Percentiles rank a stretch among this genome's conserved stretches.
phyloP scores from a whole-genome alignment of 1,140 invertebrate species.

The Bemisia tabaci region DNA sequence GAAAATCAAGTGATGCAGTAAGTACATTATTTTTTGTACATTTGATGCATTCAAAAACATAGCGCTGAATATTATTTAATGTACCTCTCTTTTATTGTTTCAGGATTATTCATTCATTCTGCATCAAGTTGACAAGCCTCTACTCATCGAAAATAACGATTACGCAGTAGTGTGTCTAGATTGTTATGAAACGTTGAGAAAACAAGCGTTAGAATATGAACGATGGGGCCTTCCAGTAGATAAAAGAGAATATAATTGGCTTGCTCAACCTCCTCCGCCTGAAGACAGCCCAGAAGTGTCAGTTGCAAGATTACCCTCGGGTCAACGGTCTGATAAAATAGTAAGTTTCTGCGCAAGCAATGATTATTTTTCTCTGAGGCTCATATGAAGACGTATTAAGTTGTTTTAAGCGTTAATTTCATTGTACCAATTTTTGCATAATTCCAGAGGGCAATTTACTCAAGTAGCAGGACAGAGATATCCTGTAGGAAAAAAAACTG shows the following conservation, averaged over 20 bases:
- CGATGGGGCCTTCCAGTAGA: slow-evolving; percentile 73
- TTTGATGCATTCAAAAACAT: too few species aligned
- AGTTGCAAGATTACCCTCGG: slow-evolving; percentile 63
- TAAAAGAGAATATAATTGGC: slow-evolving; percentile 83
- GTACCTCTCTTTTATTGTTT: too few species aligned
- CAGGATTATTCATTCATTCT: slow-evolving; percentile 69
- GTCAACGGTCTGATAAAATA: slow-evolving; percentile 61
- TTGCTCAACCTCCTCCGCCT: slow-evolving; percentile 73
- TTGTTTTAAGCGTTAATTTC: too few species aligned
- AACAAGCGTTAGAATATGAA: slow-evolving; percentile 75
- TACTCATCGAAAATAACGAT: slow-evolving; percentile 78
- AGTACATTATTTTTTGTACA: too few species aligned
- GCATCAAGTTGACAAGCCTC: slow-evolving; percentile 62
- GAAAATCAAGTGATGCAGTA: too few species aligned
- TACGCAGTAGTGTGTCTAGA: slow-evolving; percentile 82
- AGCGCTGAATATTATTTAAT: too few species aligned
- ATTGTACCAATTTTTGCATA: too few species aligned
- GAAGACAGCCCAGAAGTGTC: slow-evolving; percentile 68
- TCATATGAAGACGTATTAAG: background rate
- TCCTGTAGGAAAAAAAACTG: too few species aligned
- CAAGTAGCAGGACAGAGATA: too few species aligned
- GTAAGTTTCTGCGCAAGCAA: slow-evolving; percentile 28
- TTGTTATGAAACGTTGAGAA: slow-evolving; percentile 75
- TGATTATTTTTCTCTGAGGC: background rate
- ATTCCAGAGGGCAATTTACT: too few species aligned